Percentiles rank a stretch among this genome's conserved stretches.
Evolutionary conservation across 2,888 invertebrate species (phyloP).

Genomic region (Peribatodes rhomboidaria): DNA sequence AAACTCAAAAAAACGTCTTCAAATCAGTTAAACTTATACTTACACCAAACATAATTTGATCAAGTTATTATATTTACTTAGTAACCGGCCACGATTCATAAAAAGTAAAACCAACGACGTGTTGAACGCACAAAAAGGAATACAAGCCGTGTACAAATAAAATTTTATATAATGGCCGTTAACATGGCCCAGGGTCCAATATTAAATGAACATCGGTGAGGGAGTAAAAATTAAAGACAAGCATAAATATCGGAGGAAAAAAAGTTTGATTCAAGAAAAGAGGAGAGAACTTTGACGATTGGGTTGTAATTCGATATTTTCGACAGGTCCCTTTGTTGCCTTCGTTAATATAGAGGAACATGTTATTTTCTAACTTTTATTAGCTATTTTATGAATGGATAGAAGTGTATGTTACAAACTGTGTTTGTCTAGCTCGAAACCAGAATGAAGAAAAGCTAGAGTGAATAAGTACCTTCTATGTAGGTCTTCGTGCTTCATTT

Average conservation of each 20-base stretch:
- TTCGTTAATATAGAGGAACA: constrained; percentile 67
- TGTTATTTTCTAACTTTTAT: constrained; percentile 66
- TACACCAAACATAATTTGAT: constrained; percentile 12
- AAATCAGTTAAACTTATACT: constrained; percentile 3
- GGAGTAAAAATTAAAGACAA: constrained; percentile 85
- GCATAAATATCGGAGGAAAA: constrained; percentile 80
- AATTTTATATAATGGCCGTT: constrained; percentile 85
- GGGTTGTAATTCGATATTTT: constrained; percentile 82
- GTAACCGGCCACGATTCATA: constrained; percentile 72
- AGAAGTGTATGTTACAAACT: constrained; percentile 39
- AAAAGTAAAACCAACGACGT: constrained; percentile 79
- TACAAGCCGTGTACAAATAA: constrained; percentile 79
- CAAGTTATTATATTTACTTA: constrained; percentile 44
- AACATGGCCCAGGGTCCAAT: constrained; percentile 78
- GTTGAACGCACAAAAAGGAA: constrained; percentile 78
- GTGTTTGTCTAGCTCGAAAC: constrained; percentile 2
- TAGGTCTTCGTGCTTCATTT: too few species aligned
- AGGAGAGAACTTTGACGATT: constrained; percentile 72
- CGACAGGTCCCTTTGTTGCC: constrained; percentile 66
- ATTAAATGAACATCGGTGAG: constrained; percentile 82
- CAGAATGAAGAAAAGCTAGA: neutral
- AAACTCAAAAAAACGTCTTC: neutral
- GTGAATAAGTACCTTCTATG: too few species aligned
- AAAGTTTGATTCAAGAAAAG: constrained; percentile 75
- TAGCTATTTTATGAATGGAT: constrained; percentile 75